Percentiles rank a stretch among this genome's conserved stretches.
Conservation (phyloP, 2,888 invertebrate species). For the Candidula unifasciata region DNA sequence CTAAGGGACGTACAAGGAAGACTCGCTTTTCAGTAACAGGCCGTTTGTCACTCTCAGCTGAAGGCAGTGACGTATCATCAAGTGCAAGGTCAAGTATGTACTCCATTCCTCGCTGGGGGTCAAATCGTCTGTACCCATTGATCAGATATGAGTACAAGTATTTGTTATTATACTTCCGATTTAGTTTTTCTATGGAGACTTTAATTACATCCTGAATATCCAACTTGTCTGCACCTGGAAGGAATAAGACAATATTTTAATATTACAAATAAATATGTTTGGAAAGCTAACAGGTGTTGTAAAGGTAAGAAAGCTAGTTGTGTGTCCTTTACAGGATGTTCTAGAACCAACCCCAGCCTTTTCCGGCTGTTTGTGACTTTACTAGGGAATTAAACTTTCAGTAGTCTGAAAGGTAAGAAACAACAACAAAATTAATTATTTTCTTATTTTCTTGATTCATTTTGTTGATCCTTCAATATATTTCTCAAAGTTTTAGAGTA, state of each 20-base stretch:
- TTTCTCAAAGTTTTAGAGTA: too few species aligned
- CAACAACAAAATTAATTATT: too few species aligned
- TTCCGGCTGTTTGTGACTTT: too few species aligned
- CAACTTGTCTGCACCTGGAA: constrained; percentile 79
- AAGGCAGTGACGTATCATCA: constrained; percentile 55
- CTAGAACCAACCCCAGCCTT: too few species aligned
- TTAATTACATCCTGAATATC: constrained; percentile 84
- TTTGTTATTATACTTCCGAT: constrained; percentile 65
- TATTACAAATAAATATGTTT: not conserved
- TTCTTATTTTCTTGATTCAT: too few species aligned
- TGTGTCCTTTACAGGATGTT: too few species aligned
- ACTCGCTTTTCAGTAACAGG: constrained; percentile 80
- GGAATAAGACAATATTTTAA: not conserved
- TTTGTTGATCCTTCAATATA: too few species aligned
- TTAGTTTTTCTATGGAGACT: constrained; percentile 65
- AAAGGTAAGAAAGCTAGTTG: too few species aligned
- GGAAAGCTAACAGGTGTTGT: not conserved
- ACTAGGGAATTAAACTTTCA: too few species aligned
- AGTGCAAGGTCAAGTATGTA: constrained; percentile 84
- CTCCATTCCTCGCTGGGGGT: constrained; percentile 90
- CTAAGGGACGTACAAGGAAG: constrained; percentile 89
- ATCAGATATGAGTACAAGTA: constrained; percentile 78
- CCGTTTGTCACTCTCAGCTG: constrained; percentile 42
- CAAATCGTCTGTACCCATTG: constrained; percentile 88
- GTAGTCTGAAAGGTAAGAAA: too few species aligned